Evolutionary conservation across 1,140 invertebrate species (phyloP).

Genomic region (Sycophaga agraensis): DNA sequence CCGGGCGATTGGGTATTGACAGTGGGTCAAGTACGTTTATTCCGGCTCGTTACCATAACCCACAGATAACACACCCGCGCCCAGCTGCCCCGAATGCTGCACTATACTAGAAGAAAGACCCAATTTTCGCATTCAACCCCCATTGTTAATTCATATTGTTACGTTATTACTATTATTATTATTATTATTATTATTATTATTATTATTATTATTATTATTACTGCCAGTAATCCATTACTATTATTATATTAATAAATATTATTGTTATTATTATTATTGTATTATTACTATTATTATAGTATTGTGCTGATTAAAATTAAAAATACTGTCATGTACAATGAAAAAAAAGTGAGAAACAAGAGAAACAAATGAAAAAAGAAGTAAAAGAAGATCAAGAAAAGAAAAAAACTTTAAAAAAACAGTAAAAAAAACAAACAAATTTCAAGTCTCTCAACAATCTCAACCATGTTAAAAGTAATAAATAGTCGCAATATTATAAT

Average conservation of each 20-base stretch:
- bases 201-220: slow-evolving; percentile 25
- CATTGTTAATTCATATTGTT: slow-evolving; percentile 26
- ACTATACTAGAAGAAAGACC: no score
- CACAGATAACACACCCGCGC: slow-evolving; percentile 6
- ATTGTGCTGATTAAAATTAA: slow-evolving; percentile 48
- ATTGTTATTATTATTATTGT: neutral
- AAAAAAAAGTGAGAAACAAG: slow-evolving; percentile 26
- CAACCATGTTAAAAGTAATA: slow-evolving; percentile 46
- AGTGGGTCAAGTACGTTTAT: slow-evolving; percentile 29
- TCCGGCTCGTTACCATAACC: slow-evolving; percentile 22
- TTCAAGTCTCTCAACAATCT: slow-evolving; percentile 56
- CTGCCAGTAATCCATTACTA: slow-evolving; percentile 28
- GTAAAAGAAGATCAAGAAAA: slow-evolving; percentile 39
- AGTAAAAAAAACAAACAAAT: slow-evolving; percentile 55
- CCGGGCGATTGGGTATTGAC: slow-evolving; percentile 21
- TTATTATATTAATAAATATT: slow-evolving; percentile 16
- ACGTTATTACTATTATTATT: slow-evolving; percentile 15
- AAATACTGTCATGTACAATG: slow-evolving; percentile 25
- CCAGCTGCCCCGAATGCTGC: neutral
- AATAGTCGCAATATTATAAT: slow-evolving; percentile 24
- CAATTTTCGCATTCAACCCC: neutral
- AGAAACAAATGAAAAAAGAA: slow-evolving; percentile 40
- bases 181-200: slow-evolving; percentile 1
- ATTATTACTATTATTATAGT: slow-evolving; percentile 10
- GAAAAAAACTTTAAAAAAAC: slow-evolving; percentile 45